Conservation (phyloP, 2,888 invertebrate genomes). For the Neoscelio sp. region DNA sequence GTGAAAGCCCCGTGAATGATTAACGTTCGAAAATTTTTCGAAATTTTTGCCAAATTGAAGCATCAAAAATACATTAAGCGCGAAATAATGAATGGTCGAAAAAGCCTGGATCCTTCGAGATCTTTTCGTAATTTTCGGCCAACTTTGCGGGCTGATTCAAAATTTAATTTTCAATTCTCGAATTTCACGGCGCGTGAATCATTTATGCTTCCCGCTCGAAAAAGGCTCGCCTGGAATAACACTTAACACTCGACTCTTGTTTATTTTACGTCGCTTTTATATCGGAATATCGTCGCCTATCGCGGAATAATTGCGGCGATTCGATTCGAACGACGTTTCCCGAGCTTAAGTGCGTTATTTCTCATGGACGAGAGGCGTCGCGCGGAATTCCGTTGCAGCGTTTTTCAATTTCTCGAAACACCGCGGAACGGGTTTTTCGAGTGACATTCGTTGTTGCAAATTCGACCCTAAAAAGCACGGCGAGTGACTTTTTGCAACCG, state of each 20-base stretch:
- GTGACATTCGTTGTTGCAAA: slow-evolving; percentile 49
- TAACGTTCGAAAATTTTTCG: slow-evolving; percentile 14
- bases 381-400: too few species aligned
- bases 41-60: slow-evolving; percentile 39
- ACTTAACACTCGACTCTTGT: neutral
- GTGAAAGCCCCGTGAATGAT: slow-evolving; percentile 16
- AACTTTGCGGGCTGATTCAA: slow-evolving; percentile 19
- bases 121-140: neutral
- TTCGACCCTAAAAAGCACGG: slow-evolving; percentile 10
- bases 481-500: too few species aligned
- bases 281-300: neutral
- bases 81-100: slow-evolving; percentile 31
- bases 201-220: too few species aligned
- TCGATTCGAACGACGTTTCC: neutral
- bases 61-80: slow-evolving; percentile 36
- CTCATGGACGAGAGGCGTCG: too few species aligned
- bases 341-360: too few species aligned
- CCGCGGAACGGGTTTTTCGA: slow-evolving; percentile 46
- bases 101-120: neutral
- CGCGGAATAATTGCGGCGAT: neutral
- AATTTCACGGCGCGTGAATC: neutral
- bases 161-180: slow-evolving; percentile 42
- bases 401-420: slow-evolving; percentile 12
- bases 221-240: neutral
- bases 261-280: neutral